Base-by-base conservation (phyloP, 2,797 vertebrate genomes). In the Trachops cirrhosus region DNA sequence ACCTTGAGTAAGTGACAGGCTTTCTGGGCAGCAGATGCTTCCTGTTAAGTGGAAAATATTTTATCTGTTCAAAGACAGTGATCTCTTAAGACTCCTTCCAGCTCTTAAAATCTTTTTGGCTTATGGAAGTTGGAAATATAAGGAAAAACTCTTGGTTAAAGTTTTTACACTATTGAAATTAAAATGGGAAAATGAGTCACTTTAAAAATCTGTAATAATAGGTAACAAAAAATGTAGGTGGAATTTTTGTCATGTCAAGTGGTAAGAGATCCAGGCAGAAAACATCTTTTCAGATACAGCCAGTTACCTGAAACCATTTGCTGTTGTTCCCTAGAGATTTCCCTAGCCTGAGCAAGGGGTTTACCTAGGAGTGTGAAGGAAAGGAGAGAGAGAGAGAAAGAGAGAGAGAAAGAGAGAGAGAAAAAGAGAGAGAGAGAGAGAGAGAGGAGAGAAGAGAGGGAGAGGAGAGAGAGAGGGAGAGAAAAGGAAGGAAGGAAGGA, bases 131-230 rank as follows among this genome's bases (percentile, higher is more conserved):
- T 88, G 57, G 15, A 90, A 78, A 46, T 71, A 41, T 57, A 50
- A 92, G 21, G 44, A 92, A 71, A 46, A 75, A 75, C n/a, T 87
- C 15, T 71, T 71, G 32, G 54, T 91, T 93, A 89, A 67, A 96
- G 59, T 14, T 79, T 62, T 95, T 67, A 54, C 34, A 59, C 44
- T 78, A 70, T 32, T 92, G 34, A 9, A 86, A 93, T 57, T 82
- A 75, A 39, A 34, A 64, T 52, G 44, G 57, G 41, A 71, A 94
- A 94, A 82, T 92, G 71, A 93, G 39, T 90, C 64, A 32, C 18
- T 93, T 94, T 34, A 29, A 79, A 93, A 94, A 86, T 95, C 50
- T 89, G 29, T 86, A 78, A 88, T 89, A 92, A 91, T 77, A 94
- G 46, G 41, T 32, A 95, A 75, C 34, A 75, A 96, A 68, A 80